phyloP scores from a whole-genome alignment of 2,113 vertebrate species.

The Bambusicola thoracicus region DNA sequence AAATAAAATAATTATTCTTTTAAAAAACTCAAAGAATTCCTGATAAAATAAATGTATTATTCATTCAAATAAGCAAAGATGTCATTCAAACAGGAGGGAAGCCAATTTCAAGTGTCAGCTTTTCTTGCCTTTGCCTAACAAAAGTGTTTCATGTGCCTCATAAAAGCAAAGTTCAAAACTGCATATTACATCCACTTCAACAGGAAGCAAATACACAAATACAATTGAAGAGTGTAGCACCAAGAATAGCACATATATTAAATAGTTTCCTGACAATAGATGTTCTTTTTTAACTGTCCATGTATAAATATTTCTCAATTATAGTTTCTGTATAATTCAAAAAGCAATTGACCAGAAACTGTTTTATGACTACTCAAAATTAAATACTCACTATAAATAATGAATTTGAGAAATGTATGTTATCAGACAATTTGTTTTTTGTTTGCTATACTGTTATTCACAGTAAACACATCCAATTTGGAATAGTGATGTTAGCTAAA shows the following conservation, averaged over 20 bases:
- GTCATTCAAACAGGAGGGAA: not conserved
- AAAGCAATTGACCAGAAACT: not conserved
- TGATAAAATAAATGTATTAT: not conserved
- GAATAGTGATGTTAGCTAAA: not conserved
- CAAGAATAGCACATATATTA: not conserved
- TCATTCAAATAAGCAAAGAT: not conserved
- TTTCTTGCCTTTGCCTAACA: not conserved
- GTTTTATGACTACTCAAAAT: not conserved
- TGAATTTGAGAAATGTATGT: not conserved
- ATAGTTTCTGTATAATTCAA: not conserved
- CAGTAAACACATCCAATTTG: not conserved
- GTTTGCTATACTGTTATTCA: not conserved
- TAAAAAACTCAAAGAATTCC: not conserved
- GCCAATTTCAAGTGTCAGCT: not conserved
- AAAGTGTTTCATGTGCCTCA: not conserved
- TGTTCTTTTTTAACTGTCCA: not conserved
- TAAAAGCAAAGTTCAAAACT: not conserved
- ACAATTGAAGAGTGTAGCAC: not conserved
- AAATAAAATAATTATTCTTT: slow-evolving; percentile 6
- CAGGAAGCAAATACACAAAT: not conserved
- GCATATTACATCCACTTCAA: not conserved
- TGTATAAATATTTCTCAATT: not conserved
- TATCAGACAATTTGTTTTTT: not conserved
- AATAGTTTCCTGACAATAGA: not conserved
- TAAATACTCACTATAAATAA: not conserved